Conservation (phyloP, 37 sponge, comb jelly and placozoan species). For the Bolinopsis microptera region DNA sequence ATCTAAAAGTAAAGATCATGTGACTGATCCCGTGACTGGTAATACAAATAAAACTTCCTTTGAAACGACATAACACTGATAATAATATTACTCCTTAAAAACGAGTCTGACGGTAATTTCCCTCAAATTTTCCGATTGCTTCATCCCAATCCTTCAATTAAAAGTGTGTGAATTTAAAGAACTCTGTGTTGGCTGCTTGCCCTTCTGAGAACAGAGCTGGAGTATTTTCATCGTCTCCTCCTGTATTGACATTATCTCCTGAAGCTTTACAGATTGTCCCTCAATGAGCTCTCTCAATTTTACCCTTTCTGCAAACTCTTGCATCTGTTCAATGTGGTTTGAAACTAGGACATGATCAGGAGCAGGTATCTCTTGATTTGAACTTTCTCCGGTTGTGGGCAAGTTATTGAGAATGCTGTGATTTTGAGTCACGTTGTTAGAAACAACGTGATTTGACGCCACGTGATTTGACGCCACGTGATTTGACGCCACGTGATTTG, state of each 20-base stretch:
- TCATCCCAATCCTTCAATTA: no score
- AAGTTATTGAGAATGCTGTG: background rate
- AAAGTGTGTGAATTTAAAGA: no score
- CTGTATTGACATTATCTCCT: background rate
- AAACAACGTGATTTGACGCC: background rate
- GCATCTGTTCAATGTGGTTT: background rate
- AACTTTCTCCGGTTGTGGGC: background rate
- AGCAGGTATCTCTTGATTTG: background rate
- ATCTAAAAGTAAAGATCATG: no score
- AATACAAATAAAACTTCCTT: no score
- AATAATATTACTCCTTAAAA: no score
- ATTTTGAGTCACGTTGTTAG: no score
- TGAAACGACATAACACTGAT: no score
- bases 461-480: background rate
- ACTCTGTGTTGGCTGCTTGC: no score
- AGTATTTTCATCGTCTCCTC: background rate
- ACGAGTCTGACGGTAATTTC: no score
- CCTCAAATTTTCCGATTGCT: no score
- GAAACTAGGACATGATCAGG: no score
- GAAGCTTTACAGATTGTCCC: background rate
- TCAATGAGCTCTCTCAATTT: background rate
- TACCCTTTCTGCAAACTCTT: background rate
- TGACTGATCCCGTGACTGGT: no score
- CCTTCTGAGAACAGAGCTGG: background rate
- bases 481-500: background rate